Conservation (phyloP, 2,888 invertebrate genomes). For the Nomada ruficornis region DNA sequence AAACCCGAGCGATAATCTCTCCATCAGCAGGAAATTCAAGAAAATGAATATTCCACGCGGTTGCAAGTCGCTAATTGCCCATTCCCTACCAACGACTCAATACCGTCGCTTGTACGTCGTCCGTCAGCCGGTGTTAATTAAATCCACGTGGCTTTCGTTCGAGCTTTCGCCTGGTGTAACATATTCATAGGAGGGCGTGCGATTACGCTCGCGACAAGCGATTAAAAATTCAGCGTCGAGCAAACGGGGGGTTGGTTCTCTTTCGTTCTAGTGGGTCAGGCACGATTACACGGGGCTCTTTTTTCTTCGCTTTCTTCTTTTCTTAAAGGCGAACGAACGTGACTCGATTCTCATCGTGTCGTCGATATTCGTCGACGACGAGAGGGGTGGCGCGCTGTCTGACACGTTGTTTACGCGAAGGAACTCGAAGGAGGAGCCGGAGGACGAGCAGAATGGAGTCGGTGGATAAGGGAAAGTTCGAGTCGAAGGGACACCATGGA, state of each 20-base stretch:
- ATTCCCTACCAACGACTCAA: slow-evolving; percentile 10
- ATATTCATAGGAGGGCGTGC: slow-evolving; percentile 38
- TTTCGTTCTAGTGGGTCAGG: slow-evolving; percentile 34
- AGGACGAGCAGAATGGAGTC: neutral
- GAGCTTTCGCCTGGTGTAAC: slow-evolving; percentile 32
- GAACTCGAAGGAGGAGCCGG: slow-evolving; percentile 2
- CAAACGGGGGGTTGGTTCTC: neutral
- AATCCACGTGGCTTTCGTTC: slow-evolving; percentile 37
- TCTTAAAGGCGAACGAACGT: slow-evolving; percentile 42
- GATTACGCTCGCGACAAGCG: slow-evolving; percentile 23
- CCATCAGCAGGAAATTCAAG: neutral
- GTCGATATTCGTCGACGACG: slow-evolving; percentile 61
- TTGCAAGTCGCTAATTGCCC: slow-evolving; percentile 13
- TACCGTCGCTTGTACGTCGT: neutral
- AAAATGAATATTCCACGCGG: slow-evolving; percentile 13
- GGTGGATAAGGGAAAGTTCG: neutral
- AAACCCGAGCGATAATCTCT: neutral
- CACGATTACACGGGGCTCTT: slow-evolving; percentile 27
- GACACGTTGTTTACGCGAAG: slow-evolving; percentile 66
- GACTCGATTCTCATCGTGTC: slow-evolving; percentile 58
- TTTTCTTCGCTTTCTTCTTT: neutral
- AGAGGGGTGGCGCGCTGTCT: slow-evolving; percentile 47
- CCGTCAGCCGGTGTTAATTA: slow-evolving; percentile 40
- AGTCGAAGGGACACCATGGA: slow-evolving; percentile 19
- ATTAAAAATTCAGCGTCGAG: slow-evolving; percentile 56